phyloP scores from a whole-genome alignment of 2,113 vertebrate species.

The Corythoichthys haematopterus region DNA sequence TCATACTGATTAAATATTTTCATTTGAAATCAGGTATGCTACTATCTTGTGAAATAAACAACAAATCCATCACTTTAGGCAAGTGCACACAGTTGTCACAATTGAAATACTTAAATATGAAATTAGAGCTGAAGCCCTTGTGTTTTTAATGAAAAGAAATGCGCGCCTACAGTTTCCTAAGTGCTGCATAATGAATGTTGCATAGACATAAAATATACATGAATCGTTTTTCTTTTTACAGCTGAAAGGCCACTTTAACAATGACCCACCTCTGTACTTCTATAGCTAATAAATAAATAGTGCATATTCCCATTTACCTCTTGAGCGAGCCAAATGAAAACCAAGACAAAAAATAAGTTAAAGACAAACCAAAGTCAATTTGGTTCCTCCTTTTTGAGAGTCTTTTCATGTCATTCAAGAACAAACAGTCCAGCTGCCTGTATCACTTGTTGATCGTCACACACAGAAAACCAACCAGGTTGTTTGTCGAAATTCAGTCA shows the following conservation, averaged over 20 bases:
- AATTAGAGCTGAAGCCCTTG: constrained; percentile 66
- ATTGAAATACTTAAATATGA: constrained; percentile 70
- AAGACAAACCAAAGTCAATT: constrained; percentile 71
- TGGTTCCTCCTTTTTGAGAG: constrained; percentile 57
- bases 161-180: constrained; percentile 64
- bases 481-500: constrained; percentile 12
- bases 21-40: constrained; percentile 50
- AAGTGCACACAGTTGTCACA: constrained; percentile 74
- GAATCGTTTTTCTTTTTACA: constrained; percentile 46
- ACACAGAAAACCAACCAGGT: constrained; percentile 26
- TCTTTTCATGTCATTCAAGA: constrained; percentile 44
- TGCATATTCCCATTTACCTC: constrained; percentile 74
- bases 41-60: constrained; percentile 59
- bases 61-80: constrained; percentile 66
- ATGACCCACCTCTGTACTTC: constrained; percentile 60
- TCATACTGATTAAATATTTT: constrained; percentile 51
- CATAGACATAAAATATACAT: constrained; percentile 63
- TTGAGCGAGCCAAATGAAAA: constrained; percentile 63
- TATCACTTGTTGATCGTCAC: constrained; percentile 36
- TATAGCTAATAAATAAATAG: constrained; percentile 79
- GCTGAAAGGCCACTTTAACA: constrained; percentile 63
- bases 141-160: constrained; percentile 63
- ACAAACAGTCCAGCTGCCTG: constrained; percentile 78
- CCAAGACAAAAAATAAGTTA: constrained; percentile 70
- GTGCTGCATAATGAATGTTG: constrained; percentile 61